Evolutionary conservation across 2,113 vertebrate genomes (phyloP).

Genomic region (Gymnorhina tibicen): DNA sequence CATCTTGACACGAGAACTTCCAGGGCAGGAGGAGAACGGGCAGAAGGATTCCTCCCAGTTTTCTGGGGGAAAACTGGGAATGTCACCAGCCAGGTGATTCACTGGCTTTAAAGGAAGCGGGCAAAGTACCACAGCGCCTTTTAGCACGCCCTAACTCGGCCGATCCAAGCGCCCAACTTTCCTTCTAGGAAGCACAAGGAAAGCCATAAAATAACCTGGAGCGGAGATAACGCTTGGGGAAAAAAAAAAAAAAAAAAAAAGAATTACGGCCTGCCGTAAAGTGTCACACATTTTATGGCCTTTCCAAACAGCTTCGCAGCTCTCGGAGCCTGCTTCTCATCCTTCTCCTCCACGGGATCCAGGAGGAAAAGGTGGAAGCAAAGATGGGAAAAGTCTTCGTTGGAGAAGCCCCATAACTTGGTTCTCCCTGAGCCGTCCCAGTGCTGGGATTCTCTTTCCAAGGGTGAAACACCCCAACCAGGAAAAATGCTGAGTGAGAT

Average conservation of each 20-base stretch:
- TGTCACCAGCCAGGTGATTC: not conserved
- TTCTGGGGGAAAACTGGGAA: not conserved
- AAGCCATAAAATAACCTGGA: not conserved
- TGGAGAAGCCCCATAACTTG: fast-evolving
- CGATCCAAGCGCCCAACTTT: not conserved
- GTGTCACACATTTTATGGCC: not conserved
- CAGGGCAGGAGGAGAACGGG: not conserved
- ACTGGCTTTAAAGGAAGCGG: not conserved
- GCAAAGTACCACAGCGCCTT: not conserved
- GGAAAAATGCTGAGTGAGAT: not conserved
- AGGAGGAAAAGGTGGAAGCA: not conserved
- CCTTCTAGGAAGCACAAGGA: not conserved
- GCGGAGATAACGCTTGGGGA: not conserved
- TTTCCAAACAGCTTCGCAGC: not conserved
- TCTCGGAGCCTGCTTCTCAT: not conserved
- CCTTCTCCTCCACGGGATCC: not conserved
- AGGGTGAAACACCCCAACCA: not conserved
- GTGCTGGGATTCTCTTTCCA: fast-evolving
- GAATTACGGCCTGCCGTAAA: not conserved
- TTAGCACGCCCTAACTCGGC: not conserved
- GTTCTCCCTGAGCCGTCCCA: not conserved
- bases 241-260: not conserved
- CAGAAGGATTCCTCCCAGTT: not conserved
- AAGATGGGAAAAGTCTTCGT: fast-evolving
- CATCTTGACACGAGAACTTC: not conserved